phyloP scores from a whole-genome alignment of 2,113 vertebrate species.

The Scytalopus superciliaris region DNA sequence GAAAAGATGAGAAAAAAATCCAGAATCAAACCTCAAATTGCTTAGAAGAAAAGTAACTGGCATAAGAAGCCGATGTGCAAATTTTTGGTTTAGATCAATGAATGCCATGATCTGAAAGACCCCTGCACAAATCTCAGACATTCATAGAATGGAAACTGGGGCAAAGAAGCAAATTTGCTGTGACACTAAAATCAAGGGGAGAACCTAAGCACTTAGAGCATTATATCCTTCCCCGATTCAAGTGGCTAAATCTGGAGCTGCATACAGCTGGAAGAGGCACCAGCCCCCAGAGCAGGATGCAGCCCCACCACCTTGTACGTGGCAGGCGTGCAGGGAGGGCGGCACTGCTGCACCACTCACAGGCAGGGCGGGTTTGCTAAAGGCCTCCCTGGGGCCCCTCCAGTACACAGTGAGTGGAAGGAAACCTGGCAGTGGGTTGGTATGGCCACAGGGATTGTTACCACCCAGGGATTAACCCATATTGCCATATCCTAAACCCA shows the following conservation, averaged over 20 bases:
- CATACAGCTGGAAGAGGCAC: not conserved
- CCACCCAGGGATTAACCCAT: not conserved
- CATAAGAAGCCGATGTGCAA: not conserved
- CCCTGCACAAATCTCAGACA: not conserved
- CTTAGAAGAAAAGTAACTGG: not conserved
- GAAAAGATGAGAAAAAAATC: not conserved
- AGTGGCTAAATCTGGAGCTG: not conserved
- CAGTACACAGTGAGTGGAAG: accelerated
- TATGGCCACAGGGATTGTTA: accelerated
- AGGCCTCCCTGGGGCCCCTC: accelerated
- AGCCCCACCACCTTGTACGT: accelerated
- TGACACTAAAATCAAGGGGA: not conserved
- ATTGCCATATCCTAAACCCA: not conserved
- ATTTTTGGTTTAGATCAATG: not conserved
- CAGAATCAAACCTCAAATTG: not conserved
- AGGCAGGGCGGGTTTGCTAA: not conserved
- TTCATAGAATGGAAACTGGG: not conserved
- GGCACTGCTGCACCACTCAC: not conserved
- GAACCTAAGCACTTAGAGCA: not conserved
- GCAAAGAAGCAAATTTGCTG: not conserved
- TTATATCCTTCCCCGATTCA: not conserved
- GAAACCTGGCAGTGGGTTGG: not conserved
- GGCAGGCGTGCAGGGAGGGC: accelerated
- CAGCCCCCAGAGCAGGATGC: not conserved
- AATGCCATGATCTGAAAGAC: not conserved